Evolutionary conservation across 2,113 vertebrate species (phyloP).

Genomic region (Syngnathus typhle): DNA sequence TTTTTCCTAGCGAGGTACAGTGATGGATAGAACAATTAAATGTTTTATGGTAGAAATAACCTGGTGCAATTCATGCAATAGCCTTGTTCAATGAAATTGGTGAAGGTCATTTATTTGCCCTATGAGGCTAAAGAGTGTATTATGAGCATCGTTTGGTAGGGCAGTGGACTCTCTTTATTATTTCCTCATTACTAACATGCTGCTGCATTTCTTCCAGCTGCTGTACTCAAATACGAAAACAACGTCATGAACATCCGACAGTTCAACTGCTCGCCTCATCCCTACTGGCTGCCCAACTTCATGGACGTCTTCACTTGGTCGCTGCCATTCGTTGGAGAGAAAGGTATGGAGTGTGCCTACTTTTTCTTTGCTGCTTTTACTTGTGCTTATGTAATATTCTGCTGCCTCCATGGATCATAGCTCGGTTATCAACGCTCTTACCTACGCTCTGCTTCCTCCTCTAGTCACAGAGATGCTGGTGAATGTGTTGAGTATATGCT

Average conservation of each 20-base stretch:
- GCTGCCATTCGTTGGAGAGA: slow-evolving; percentile 79
- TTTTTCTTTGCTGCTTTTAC: neutral
- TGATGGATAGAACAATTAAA: too few relatives aligned
- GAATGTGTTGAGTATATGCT: slow-evolving; percentile 79
- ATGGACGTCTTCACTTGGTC: slow-evolving; percentile 84
- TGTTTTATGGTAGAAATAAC: neutral
- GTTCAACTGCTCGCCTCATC: slow-evolving; percentile 80
- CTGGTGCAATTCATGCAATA: neutral
- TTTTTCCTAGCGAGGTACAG: too few relatives aligned
- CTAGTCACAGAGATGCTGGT: slow-evolving; percentile 81
- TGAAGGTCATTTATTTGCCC: too few relatives aligned
- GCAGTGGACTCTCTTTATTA: too few relatives aligned
- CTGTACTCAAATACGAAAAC: slow-evolving; percentile 79
- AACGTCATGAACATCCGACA: slow-evolving; percentile 83
- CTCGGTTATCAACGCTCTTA: neutral
- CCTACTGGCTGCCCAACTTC: slow-evolving; percentile 81
- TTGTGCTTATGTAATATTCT: neutral
- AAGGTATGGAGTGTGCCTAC: slow-evolving; percentile 53
- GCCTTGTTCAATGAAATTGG: too few relatives aligned
- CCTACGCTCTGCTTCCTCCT: slow-evolving; percentile 6
- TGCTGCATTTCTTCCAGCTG: slow-evolving; percentile 58
- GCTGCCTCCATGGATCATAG: neutral
- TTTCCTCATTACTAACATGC: neutral
- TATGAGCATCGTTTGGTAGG: too few relatives aligned
- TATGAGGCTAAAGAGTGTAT: too few relatives aligned